Base-by-base conservation (phyloP, 2,888 invertebrate species). In the Eupithecia pulchellata region DNA sequence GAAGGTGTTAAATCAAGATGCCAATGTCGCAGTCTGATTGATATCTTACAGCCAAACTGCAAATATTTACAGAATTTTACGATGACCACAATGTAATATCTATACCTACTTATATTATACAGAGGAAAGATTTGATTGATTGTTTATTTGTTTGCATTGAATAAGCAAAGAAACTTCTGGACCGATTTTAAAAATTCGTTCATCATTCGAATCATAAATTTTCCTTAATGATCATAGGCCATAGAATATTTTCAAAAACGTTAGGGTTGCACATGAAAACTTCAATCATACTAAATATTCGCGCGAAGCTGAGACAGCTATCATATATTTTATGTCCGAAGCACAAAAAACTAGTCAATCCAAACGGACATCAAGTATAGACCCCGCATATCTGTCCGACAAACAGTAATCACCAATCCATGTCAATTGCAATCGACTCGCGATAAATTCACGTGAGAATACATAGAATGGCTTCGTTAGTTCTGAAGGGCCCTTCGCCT, bases 381-480 rank as follows among this genome's bases (percentile, higher is more conserved):
- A 39, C 63, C 68, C 72, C 57, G 66, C 66, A 72, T 69, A 69
- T 52, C 68, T 66, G 29, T 32, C 47, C 29, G 64, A 69, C 72
- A 69, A 67, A 61, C 64, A 73, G 64, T 70, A 69, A 73, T 73
- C 72, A 69, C 55, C 69, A 67, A 79, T 73, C 76, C 73, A 72
- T 72, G 69, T 75, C 78, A 75, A 75, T 74, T 66, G 75, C 73
- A 68, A 74, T 61, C 71, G 60, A 72, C 70, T 74, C 74, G 77
- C 77, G 79, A 88, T 86, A 86, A 84, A 87, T 91, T 91, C 90
- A 91, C 93, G 88, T 91, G 92, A 91, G 93, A 93, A 89, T 85
- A 86, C 87, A 91, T 87, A 91, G 91, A 93, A 93, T 93, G 84
- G 89, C 85, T 91, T 94, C 93, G 93, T 94, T 94, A 93, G 91